Base-by-base conservation (phyloP, 2,797 vertebrate species). In the Megalops cyprinoides region DNA sequence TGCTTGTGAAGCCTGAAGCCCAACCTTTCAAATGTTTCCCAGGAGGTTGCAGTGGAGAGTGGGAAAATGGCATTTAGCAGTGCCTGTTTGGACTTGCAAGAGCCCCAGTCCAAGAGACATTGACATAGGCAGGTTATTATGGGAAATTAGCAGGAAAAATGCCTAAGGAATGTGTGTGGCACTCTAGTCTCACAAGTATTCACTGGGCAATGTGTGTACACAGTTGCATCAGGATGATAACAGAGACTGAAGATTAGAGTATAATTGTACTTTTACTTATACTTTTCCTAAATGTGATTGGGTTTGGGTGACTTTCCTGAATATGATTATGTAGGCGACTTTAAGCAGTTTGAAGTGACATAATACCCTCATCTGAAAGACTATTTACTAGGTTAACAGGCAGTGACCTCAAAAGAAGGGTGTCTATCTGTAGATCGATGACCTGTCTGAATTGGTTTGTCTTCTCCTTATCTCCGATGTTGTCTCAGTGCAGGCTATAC, bases 51-150 rank as follows among this genome's bases (percentile, higher is more conserved):
- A 2, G 67, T n/a, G 31, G 37, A 14, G 20, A 44, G 37, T 69
- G 65, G 9, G 65, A 9, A 69, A 69, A 31, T 4, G 60, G 42
- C 42, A 37, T 39, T 37, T 69, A 39, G 34, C 18, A 8, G 18
- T 71, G 67, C 67, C 67, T 71, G 67, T n/a, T 71, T 39, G 44
- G 67, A 71, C 67, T 71, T 44, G 67, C 67, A 71, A 42, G 20
- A 71, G 67, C 37, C 67, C 20, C 67, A 23, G 67, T 71, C 37
- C 67, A 71, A 44, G 39, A 71, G 8, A 12, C 39, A n/a, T 67
- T 25, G 67, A 71, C 67, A 44, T 42, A 42, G 67, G 44, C 20
- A 71, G 67, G 44, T 71, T 42, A 8, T 71, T 71, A 15, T 71
- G 37, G 39, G 67, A 71, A 71, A 42, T 71, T 42, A 42, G 12